phyloP scores from a whole-genome alignment of 2,113 vertebrate species.

The Zingel zingel region DNA sequence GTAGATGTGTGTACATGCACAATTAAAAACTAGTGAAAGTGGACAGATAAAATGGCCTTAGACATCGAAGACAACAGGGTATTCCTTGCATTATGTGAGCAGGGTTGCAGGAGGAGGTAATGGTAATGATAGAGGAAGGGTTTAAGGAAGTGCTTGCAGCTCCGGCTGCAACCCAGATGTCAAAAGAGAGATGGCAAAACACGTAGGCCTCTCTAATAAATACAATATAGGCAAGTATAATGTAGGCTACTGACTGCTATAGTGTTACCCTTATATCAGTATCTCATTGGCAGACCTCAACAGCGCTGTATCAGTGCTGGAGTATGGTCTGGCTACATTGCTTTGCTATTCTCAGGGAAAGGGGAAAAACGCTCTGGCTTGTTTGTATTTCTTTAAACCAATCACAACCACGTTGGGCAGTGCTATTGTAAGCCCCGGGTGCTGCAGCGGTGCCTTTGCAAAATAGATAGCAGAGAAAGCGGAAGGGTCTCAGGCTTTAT shows the following conservation, averaged over 20 bases:
- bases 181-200: conserved; percentile 32
- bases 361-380: too few species aligned
- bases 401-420: too few species aligned
- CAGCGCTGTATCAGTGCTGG: too few species aligned
- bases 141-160: conserved; percentile 51
- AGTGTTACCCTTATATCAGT: not conserved
- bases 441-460: too few species aligned
- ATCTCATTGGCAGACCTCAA: too few species aligned
- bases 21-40: not conserved
- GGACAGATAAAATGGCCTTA: not conserved
- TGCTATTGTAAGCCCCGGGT: too few species aligned
- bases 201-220: conserved; percentile 38
- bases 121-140: conserved; percentile 26
- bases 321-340: too few species aligned
- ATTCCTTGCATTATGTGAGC: conserved; percentile 26
- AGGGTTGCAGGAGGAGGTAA: conserved; percentile 22
- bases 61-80: not conserved
- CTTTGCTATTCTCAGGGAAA: too few species aligned
- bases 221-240: conserved; percentile 22
- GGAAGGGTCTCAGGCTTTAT: too few species aligned
- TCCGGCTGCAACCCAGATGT: conserved; percentile 71
- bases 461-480: too few species aligned
- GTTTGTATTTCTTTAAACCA: too few species aligned
- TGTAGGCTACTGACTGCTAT: conserved; percentile 4
- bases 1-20: not conserved